These are phyloP conservation scores for Otolemur garnettii DNA, from an alignment of 2,113 vertebrate genomes.

Conservation along the genomic window DNA sequence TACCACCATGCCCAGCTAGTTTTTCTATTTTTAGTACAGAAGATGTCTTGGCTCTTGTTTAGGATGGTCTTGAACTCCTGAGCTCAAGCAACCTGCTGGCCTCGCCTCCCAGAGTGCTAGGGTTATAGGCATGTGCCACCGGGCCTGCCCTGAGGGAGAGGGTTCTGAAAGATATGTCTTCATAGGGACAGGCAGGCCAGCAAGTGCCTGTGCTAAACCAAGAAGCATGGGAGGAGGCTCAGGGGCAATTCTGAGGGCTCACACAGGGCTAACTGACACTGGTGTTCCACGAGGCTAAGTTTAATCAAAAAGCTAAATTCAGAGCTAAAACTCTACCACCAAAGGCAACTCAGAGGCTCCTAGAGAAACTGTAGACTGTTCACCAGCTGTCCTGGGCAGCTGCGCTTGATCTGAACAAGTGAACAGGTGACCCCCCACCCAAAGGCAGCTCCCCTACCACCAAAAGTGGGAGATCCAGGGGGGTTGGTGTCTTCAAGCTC, in stretches of 20 bases:
- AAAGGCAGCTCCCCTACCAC: not conserved
- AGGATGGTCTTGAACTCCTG: no score
- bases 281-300: not conserved
- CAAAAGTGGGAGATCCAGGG: accelerated
- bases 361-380: not conserved
- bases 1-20: no score
- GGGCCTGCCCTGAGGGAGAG: not conserved
- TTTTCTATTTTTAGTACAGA: no score
- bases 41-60: no score
- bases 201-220: not conserved
- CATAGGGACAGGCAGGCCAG: not conserved
- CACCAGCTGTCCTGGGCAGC: not conserved
- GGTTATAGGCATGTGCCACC: no score
- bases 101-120: no score
- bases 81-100: no score
- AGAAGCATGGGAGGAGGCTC: not conserved
- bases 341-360: not conserved
- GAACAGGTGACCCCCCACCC: not conserved
- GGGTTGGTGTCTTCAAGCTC: not conserved
- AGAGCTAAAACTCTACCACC: not conserved
- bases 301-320: not conserved
- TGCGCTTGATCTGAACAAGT: not conserved
- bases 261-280: not conserved
- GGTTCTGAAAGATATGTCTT: not conserved
- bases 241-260: not conserved